A percentile compares a stretch with the other conserved stretches of the same genome.
Evolutionary conservation across 2,797 vertebrate genomes (phyloP).

Genomic region (Pteropus rufus): DNA sequence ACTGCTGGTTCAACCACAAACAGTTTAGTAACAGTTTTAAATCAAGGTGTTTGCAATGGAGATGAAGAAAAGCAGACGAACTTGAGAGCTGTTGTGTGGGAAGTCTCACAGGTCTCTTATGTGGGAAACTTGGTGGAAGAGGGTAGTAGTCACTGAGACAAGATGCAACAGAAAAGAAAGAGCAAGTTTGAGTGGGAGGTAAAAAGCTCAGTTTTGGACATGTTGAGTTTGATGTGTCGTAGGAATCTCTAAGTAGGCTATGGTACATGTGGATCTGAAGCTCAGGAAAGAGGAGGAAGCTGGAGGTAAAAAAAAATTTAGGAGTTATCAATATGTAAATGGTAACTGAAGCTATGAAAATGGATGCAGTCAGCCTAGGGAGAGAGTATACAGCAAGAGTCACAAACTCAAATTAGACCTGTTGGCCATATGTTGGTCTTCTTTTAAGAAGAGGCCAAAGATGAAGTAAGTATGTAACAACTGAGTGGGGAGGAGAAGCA

Average conservation of each 20-base stretch:
- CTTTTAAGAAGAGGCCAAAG: neutral
- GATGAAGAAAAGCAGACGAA: neutral
- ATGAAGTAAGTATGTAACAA: neutral
- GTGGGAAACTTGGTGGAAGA: neutral
- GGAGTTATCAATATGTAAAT: conserved; percentile 13
- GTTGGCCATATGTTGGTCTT: neutral
- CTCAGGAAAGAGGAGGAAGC: conserved; percentile 19
- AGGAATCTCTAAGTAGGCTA: neutral
- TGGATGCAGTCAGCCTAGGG: neutral
- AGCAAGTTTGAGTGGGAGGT: neutral
- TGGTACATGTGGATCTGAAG: conserved; percentile 5
- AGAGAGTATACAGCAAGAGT: neutral
- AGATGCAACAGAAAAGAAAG: neutral
- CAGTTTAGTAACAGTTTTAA: neutral
- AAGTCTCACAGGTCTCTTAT: neutral
- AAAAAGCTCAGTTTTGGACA: neutral
- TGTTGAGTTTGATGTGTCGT: conserved; percentile 6
- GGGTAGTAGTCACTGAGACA: neutral
- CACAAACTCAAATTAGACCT: conserved; percentile 1
- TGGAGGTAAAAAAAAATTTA: neutral
- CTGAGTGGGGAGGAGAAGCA: neutral
- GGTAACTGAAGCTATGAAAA: neutral
- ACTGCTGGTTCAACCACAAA: neutral
- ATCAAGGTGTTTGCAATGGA: neutral
- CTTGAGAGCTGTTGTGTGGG: neutral